Conservation (phyloP, 2,797 vertebrate genomes). For the Salarias fasciatus region DNA sequence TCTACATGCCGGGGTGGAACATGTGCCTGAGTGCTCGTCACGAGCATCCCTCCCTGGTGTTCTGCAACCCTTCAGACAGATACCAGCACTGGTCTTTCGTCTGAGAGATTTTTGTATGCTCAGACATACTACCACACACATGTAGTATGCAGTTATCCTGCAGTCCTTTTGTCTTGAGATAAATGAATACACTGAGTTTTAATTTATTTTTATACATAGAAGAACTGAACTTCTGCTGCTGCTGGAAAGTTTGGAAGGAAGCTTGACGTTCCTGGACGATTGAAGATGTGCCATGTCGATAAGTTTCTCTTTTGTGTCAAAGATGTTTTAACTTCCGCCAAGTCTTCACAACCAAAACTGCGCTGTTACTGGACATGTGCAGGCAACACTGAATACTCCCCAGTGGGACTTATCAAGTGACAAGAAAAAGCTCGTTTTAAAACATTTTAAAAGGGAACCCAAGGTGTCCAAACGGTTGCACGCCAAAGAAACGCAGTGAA, state of each 20-base stretch:
- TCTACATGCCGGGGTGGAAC: slow-evolving; percentile 85
- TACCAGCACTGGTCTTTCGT: slow-evolving; percentile 94
- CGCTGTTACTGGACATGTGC: too few species aligned
- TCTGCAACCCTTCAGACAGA: slow-evolving; percentile 89
- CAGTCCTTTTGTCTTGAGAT: slow-evolving; percentile 45
- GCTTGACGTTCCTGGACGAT: slow-evolving; percentile 21
- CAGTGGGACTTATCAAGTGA: too few species aligned
- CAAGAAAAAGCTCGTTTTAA: too few species aligned
- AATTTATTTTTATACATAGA: slow-evolving; percentile 84
- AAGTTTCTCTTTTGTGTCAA: slow-evolving; percentile 49
- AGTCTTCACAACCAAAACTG: too few species aligned
- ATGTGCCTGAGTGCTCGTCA: slow-evolving; percentile 91
- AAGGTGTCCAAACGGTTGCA: slow-evolving; percentile 25
- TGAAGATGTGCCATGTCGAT: slow-evolving; percentile 36
- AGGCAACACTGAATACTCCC: too few species aligned
- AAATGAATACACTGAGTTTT: slow-evolving; percentile 60
- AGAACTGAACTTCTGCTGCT: slow-evolving; percentile 66
- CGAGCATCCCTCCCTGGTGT: slow-evolving; percentile 84
- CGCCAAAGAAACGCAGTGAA: slow-evolving; percentile 67
- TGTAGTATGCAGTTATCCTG: slow-evolving; percentile 24
- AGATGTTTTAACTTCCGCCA: slow-evolving; percentile 25
- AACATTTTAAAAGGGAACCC: slow-evolving; percentile 11
- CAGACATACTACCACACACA: slow-evolving; percentile 31
- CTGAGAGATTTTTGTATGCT: slow-evolving; percentile 70
- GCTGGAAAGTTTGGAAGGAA: slow-evolving; percentile 64